A percentile compares a stretch with the other conserved stretches of the same genome.
phyloP scores from a whole-genome alignment of 2,797 vertebrate genomes.

The Sebastes iracundus region DNA sequence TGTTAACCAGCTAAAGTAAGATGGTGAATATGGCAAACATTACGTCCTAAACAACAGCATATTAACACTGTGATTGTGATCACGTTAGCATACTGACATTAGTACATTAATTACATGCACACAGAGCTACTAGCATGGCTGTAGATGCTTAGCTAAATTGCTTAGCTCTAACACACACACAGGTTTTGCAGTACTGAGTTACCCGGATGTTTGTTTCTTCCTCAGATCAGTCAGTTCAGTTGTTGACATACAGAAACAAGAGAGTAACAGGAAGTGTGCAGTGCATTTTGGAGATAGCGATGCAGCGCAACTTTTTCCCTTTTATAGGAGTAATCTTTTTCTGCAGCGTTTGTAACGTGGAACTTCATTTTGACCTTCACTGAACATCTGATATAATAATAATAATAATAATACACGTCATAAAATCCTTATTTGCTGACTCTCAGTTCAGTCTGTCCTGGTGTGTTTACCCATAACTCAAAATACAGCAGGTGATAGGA shows the following conservation, averaged over 20 bases:
- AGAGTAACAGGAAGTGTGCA: not conserved
- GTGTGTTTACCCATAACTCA: not conserved
- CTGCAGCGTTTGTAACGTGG: not conserved
- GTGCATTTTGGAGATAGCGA: not conserved
- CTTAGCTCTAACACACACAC: too few species aligned
- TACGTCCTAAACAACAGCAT: not conserved
- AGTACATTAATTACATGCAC: too few species aligned
- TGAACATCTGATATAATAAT: not conserved
- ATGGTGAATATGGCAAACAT: not conserved
- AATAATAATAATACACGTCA: not conserved
- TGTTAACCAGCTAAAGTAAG: not conserved
- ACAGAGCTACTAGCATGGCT: too few species aligned
- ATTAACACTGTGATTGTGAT: too few species aligned
- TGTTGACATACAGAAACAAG: not conserved
- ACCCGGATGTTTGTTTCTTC: not conserved
- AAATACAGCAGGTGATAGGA: not conserved
- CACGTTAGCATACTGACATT: too few species aligned
- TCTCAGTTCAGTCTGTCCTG: not conserved
- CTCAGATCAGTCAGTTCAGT: not conserved
- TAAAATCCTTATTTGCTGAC: not conserved
- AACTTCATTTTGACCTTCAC: not conserved
- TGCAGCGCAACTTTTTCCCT: not conserved
- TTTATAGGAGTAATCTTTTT: not conserved
- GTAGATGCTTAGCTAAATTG: too few species aligned
- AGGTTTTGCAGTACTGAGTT: too few species aligned